Conservation (phyloP, 1,140 invertebrate species). For the Drosophila pandora region DNA sequence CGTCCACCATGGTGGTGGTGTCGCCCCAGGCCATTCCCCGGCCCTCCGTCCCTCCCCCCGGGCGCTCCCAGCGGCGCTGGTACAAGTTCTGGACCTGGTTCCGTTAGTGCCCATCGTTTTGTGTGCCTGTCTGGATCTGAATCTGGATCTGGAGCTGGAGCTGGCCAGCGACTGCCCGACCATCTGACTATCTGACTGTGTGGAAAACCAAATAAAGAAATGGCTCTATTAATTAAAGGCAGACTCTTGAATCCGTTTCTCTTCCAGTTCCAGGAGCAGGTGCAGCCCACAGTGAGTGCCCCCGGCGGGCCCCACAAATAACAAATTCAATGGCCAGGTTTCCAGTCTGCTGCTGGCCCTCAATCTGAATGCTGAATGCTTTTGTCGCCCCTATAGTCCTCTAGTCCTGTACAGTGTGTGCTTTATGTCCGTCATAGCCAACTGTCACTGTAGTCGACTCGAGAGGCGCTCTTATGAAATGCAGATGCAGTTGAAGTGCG, state of each 20-base stretch:
- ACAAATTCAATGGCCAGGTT: not conserved
- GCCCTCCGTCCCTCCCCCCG: not conserved
- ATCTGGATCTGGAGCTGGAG: no score
- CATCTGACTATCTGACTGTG: not conserved
- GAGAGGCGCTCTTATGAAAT: conserved; percentile 27
- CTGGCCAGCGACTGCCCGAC: not conserved
- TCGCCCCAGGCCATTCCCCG: conserved; percentile 12
- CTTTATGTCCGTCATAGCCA: conserved; percentile 27
- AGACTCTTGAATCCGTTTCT: conserved; percentile 15
- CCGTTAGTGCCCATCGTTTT: conserved; percentile 10
- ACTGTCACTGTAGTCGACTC: conserved; percentile 34
- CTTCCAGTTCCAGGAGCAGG: not conserved
- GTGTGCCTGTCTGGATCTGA: not conserved
- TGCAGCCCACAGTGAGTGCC: not conserved
- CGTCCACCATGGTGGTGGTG: conserved; percentile 3
- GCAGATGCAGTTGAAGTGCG: conserved; percentile 20
- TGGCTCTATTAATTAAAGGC: conserved; percentile 37
- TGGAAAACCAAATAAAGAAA: conserved; percentile 7
- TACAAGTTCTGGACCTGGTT: conserved; percentile 60
- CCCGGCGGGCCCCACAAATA: not conserved
- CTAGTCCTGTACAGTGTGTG: conserved; percentile 1
- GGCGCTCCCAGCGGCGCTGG: conserved; percentile 29
- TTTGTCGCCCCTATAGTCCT: no score
- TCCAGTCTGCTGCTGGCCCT: not conserved
- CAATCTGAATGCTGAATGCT: no score